phyloP scores from a whole-genome alignment of 1,140 invertebrate species.

The Laupala kohalensis region DNA sequence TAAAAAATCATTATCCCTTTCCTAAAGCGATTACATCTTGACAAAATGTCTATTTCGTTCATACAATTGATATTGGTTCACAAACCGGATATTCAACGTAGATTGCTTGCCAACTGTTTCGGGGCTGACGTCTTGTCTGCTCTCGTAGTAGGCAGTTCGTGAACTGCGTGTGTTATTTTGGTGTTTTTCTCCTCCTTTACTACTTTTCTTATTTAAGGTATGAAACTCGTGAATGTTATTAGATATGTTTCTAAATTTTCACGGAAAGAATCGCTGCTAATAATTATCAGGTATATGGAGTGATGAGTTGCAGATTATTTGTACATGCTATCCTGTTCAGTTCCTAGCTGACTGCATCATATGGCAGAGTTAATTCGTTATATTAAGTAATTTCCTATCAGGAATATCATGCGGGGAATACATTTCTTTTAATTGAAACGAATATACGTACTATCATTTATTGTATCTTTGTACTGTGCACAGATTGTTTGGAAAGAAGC shows the following conservation, averaged over 20 bases:
- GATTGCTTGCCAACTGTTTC: slow-evolving; percentile 4
- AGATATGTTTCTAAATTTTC: background rate
- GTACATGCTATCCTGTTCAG: too few species aligned
- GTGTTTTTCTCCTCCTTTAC: background rate
- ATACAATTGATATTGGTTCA: background rate
- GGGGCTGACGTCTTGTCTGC: slow-evolving; percentile 7
- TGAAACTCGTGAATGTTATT: background rate
- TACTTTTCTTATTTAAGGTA: background rate
- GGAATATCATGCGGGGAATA: too few species aligned
- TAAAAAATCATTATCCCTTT: background rate
- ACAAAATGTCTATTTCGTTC: background rate
- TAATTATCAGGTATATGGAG: too few species aligned
- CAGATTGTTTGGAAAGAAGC: slow-evolving; percentile 3
- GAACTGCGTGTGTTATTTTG: background rate
- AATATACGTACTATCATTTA: too few species aligned
- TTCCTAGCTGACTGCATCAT: too few species aligned
- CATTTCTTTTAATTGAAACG: too few species aligned
- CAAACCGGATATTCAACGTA: slow-evolving; percentile 4
- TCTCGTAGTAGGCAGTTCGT: background rate
- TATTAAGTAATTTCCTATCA: too few species aligned
- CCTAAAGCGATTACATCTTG: background rate
- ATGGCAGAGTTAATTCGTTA: too few species aligned
- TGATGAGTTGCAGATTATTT: too few species aligned
- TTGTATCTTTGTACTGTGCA: too few species aligned
- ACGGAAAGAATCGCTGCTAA: background rate